Evolutionary conservation across 2,113 vertebrate species (phyloP), one percentile per base, ranked within the genome.

Genomic region (Cheilinus undulatus): DNA sequence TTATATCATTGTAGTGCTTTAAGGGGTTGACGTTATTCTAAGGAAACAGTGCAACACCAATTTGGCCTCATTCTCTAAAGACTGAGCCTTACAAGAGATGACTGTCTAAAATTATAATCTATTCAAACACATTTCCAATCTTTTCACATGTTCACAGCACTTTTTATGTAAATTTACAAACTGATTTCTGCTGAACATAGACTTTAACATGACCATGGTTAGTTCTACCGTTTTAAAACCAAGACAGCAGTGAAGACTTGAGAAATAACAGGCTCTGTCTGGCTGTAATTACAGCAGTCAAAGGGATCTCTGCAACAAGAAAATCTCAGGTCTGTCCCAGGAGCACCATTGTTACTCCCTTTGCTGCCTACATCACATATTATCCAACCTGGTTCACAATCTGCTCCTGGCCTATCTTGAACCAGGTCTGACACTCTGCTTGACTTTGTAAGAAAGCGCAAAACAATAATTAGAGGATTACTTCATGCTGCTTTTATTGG

Each of bases 401-500:
- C 49, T n/a, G 38, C 20, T 67, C 19, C 13, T 46, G 26, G 32
- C n/a, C 20, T 19, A 30, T 15, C 23, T 1, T 58, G 38, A 64
- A 64, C 5, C 72, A 61, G 40, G 38, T 60, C 26, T 58, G 64
- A 72, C 36, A 46, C 46, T 45, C 9, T 17, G 30, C 24, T 50
- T 26, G 14, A 62, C 60, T 71, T 61, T 22, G 46, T 45, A 26
- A 17, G 50, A 40, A 59, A 1, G 49, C 28, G 48, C 34, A 59
- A 6, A 58, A 45, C 49, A 66, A 42, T 58, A 42, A 51, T 62
- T 38, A 58, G 8, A 54, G 13, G 57, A 67, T 68, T 45, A 45
- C 26, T 14, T 0, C 34, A 38, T 23, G 40, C 64, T 73, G 59
- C 40, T 23, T 49, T 73, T 38, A 42, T 32, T 23, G 45, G 38